A percentile compares a stretch with the other conserved stretches of the same genome.
These are phyloP conservation scores for Pelosia muscerda DNA, from an alignment of 2,888 invertebrate species.

Conservation along the genomic window DNA sequence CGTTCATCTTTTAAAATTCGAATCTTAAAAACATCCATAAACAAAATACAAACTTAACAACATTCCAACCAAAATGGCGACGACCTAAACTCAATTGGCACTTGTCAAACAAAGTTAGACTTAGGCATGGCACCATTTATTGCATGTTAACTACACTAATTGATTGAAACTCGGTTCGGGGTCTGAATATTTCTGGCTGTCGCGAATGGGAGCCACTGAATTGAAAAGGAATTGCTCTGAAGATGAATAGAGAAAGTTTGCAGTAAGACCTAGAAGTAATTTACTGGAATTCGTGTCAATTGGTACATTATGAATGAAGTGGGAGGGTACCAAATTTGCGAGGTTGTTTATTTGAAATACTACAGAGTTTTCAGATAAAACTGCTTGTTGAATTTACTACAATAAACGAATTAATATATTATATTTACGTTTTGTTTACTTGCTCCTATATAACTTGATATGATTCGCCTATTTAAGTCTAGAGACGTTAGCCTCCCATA, in stretches of 20 bases:
- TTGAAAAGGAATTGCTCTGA: conserved; percentile 53
- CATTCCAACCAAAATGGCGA: conserved; percentile 57
- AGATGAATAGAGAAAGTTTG: conserved; percentile 57
- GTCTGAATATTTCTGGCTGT: conserved; percentile 57
- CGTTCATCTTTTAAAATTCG: not conserved
- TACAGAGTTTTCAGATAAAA: not conserved
- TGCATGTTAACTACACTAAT: conserved; percentile 82
- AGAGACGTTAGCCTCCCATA: too few species aligned
- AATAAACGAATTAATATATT: too few species aligned
- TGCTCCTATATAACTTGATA: too few species aligned
- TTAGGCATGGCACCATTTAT: conserved; percentile 74
- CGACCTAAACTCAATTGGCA: conserved; percentile 75
- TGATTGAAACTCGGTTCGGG: conserved; percentile 74
- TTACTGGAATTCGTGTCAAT: conserved; percentile 37
- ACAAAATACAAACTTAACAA: conserved; percentile 59
- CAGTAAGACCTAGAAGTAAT: conserved; percentile 39
- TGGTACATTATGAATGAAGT: conserved; percentile 30
- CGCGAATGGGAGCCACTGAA: conserved; percentile 50
- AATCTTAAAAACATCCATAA: conserved; percentile 15
- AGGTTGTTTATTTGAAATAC: conserved; percentile 14
- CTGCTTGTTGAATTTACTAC: not conserved
- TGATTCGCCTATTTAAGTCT: too few species aligned
- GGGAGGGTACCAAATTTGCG: conserved; percentile 28
- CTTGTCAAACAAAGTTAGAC: conserved; percentile 76
- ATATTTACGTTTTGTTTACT: too few species aligned